Percentiles rank a stretch among this genome's conserved stretches.
Conservation (phyloP, 1,140 invertebrate species). For the Tetramorium alpestre region DNA sequence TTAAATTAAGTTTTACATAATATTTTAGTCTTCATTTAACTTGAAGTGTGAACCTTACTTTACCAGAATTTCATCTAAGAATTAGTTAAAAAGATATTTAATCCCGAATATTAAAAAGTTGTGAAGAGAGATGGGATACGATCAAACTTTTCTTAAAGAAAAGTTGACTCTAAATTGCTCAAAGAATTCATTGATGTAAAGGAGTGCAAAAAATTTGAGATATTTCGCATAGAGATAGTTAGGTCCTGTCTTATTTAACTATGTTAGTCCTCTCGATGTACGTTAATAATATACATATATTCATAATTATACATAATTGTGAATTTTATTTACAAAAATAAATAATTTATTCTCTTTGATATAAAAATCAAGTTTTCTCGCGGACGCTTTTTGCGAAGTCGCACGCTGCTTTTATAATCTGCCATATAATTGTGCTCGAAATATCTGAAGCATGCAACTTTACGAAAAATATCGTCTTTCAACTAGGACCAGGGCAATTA, state of each 20-base stretch:
- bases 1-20: slow-evolving; percentile 13
- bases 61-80: slow-evolving; percentile 32
- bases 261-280: neutral
- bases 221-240: neutral
- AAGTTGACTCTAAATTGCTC: slow-evolving; percentile 24
- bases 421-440: neutral
- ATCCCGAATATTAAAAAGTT: slow-evolving; percentile 54
- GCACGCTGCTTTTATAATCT: neutral
- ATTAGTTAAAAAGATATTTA: slow-evolving; percentile 46
- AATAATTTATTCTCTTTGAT: neutral
- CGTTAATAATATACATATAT: neutral
- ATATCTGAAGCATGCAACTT: neutral
- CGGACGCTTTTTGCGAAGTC: neutral
- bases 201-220: neutral
- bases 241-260: neutral
- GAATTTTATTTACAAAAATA: neutral
- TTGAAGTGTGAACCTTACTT: slow-evolving; percentile 12
- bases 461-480: slow-evolving; percentile 13
- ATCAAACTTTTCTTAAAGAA: slow-evolving; percentile 36
- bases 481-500: neutral
- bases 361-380: neutral
- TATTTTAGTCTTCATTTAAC: slow-evolving; percentile 24
- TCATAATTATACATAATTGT: neutral
- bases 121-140: neutral
- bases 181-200: slow-evolving; percentile 18